phyloP scores from a whole-genome alignment of 1,140 invertebrate genomes.

The Eumeta japonica region DNA sequence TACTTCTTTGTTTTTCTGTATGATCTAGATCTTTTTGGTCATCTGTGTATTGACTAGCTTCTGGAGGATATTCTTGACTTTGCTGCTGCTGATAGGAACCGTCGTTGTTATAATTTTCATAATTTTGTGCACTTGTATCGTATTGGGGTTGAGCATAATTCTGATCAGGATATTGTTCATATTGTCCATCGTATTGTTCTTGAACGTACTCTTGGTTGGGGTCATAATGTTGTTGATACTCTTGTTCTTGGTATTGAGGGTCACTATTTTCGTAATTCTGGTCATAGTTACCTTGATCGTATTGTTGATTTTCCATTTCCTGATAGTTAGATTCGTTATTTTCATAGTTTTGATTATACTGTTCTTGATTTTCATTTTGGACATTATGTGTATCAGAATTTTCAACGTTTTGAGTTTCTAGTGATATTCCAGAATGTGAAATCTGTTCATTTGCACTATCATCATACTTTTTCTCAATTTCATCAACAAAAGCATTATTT shows the following conservation, averaged over 20 bases:
- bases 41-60: no score
- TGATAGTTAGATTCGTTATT: constrained; percentile 9
- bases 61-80: constrained; percentile 24
- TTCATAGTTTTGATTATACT: constrained; percentile 15
- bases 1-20: constrained; percentile 8
- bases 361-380: constrained; percentile 16
- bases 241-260: constrained; percentile 14
- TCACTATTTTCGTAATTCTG: constrained; percentile 19
- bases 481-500: no score
- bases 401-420: no score
- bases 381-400: no score
- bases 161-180: constrained; percentile 28
- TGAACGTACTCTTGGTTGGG: constrained; percentile 16
- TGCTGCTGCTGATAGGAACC: constrained; percentile 27
- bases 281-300: constrained; percentile 25
- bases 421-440: no score
- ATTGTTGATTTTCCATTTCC: no score
- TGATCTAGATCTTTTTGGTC: no score
- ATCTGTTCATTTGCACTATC: no score
- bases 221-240: constrained; percentile 21
- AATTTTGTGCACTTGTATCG: constrained; percentile 13
- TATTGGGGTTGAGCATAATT: constrained; percentile 9
- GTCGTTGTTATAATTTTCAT: constrained; percentile 31
- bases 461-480: no score
- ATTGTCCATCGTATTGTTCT: constrained; percentile 31